Conservation (phyloP, 2,797 vertebrate genomes). For the Halcyon badia region DNA sequence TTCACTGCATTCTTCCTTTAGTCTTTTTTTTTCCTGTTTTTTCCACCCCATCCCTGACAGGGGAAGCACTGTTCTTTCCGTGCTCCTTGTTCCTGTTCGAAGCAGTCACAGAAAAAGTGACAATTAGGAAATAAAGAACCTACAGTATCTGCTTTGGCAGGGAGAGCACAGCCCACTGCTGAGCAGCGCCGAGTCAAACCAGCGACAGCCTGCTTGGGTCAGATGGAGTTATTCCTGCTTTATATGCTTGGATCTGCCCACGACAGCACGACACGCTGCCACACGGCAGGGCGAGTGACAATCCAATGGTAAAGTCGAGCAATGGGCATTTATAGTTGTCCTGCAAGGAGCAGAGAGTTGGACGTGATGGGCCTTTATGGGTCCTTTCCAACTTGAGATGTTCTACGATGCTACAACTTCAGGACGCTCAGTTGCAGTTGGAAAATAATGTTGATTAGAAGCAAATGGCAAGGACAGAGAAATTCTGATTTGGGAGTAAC, state of each 20-base stretch:
- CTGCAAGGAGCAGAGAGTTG: background rate
- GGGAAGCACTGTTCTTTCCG: constrained; percentile 15
- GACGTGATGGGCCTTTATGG: background rate
- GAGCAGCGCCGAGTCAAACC: background rate
- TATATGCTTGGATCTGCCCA: background rate
- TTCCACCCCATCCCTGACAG: constrained; percentile 9
- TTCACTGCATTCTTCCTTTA: constrained; percentile 9
- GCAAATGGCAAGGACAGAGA: background rate
- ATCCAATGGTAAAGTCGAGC: background rate
- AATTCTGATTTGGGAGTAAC: background rate
- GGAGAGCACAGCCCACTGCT: background rate
- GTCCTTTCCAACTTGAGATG: background rate
- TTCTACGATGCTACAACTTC: background rate
- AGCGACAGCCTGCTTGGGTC: background rate
- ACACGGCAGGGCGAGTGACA: background rate
- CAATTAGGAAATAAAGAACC: constrained; percentile 64
- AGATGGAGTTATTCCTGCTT: background rate
- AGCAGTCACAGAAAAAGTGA: constrained; percentile 40
- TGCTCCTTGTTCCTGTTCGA: constrained; percentile 16
- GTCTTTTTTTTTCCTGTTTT: background rate
- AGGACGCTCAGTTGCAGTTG: background rate
- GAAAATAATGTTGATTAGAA: background rate
- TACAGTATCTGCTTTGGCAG: constrained; percentile 57
- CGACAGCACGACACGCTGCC: background rate
- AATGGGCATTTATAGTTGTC: accelerated